Evolutionary conservation across 2,113 vertebrate species (phyloP), one percentile per base, ranked within the genome.

Genomic region (Elephas maximus): DNA sequence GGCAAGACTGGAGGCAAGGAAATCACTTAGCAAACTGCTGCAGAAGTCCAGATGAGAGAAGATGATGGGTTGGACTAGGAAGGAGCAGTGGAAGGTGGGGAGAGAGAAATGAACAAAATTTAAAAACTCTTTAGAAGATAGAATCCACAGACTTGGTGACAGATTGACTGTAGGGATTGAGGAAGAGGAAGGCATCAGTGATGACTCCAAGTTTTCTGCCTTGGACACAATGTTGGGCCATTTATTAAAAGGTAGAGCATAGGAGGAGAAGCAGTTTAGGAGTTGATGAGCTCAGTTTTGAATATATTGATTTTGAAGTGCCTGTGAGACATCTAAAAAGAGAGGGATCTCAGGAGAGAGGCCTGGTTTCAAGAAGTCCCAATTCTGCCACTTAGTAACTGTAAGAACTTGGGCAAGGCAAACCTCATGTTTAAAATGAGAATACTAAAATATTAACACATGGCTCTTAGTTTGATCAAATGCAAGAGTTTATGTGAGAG

Each of bases 401-500:
- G 51, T 89, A 20, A 76, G 48, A 96, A 81, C 37, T 80, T 90
- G 51, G 18, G 30, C 57, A 94, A 84, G 14, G 85, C 37, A 67
- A 21, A n/a, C 11, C 8, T 93, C 53, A 71, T 63, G 65, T 95
- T 9, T 87, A 92, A 95, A 89, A 84, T 77, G 48, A 24, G n/a
- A 6, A 23, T 82, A 60, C 84, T 48, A 96, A 90, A 96, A 87
- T 62, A 96, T 74, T 83, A 45, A 79, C 91, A 74, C 76, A 62
- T 87, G 23, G 7, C 74, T 86, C 53, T 33, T 94, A 33, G 3
- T 74, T 92, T 74, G 88, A 85, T 82, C 18, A 96, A 93, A 91
- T 83, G 11, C 76, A 92, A 88, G 28, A 76, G 18, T 79, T 86
- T 71, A n/a, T 78, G 1, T 81, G 30, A 91, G 62, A 91, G 30